These are phyloP conservation scores for Tympanoctomys barrerae DNA, from an alignment of 2,797 vertebrate genomes.

Conservation along the genomic window DNA sequence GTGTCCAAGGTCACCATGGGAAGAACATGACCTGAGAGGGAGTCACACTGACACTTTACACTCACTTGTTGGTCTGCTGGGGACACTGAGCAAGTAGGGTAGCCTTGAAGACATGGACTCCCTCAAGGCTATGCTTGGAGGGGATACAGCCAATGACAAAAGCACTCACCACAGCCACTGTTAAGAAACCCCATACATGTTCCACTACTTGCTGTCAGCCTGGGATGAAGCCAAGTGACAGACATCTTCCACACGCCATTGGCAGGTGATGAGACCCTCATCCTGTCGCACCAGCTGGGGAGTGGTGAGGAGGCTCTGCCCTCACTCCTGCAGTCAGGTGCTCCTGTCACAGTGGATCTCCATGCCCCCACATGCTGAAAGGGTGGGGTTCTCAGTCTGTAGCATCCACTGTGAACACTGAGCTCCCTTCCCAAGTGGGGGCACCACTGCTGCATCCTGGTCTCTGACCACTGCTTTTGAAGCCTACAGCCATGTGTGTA, in stretches of 20 bases:
- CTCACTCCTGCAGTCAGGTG: background rate
- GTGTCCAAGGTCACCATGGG: constrained; percentile 2
- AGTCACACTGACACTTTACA: background rate
- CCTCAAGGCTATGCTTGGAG: background rate
- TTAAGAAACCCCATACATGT: background rate
- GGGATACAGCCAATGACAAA: background rate
- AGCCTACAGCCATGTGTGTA: background rate
- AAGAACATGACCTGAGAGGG: background rate
- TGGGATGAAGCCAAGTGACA: background rate
- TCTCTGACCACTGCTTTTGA: background rate
- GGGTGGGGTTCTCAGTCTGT: too few species aligned
- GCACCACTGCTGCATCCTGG: fast-evolving
- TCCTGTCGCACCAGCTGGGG: too few species aligned
- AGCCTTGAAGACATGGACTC: background rate
- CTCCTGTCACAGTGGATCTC: background rate
- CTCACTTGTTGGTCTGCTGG: background rate
- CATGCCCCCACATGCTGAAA: background rate
- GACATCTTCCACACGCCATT: background rate
- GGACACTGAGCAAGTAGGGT: background rate
- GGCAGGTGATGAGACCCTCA: background rate
- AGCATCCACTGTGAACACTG: background rate
- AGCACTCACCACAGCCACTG: background rate
- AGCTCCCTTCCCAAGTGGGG: background rate
- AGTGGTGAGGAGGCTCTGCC: background rate
- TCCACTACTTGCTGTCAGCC: background rate